These are phyloP conservation scores for Darevskia nairensis DNA, from an alignment of 2,797 vertebrate genomes.

Conservation along the genomic window DNA sequence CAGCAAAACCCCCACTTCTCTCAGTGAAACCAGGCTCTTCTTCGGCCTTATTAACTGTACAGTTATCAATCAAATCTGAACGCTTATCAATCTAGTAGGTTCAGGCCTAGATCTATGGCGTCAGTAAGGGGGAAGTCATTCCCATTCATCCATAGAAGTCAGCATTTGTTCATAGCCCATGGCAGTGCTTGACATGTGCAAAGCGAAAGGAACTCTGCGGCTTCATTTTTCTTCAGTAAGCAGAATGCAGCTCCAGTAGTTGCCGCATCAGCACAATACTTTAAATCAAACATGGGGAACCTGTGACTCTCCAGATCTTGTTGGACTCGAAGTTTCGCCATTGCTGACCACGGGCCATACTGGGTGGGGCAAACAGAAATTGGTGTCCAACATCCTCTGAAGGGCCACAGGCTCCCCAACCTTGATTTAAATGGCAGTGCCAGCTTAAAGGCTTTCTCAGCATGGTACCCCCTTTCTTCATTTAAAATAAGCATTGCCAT, in stretches of 20 bases:
- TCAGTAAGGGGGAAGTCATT: neutral
- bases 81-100: neutral
- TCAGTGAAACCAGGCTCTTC: neutral
- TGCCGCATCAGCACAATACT: conserved; percentile 53
- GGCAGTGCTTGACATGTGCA: conserved; percentile 19
- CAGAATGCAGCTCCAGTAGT: conserved; percentile 56
- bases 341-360: too few species aligned
- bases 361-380: too few species aligned
- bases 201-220: conserved; percentile 1
- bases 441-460: conserved; percentile 54
- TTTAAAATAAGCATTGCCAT: conserved; percentile 35
- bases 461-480: conserved; percentile 34
- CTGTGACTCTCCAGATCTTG: too few species aligned
- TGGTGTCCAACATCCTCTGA: too few species aligned
- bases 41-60: neutral
- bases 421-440: conserved; percentile 32
- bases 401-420: too few species aligned
- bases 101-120: neutral
- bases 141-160: neutral
- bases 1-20: too few species aligned
- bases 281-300: too few species aligned
- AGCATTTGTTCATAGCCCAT: neutral
- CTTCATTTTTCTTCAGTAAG: conserved; percentile 53
- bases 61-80: neutral
- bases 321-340: too few species aligned